phyloP scores from a whole-genome alignment of 2,888 invertebrate genomes.

The Dynastes maya region DNA sequence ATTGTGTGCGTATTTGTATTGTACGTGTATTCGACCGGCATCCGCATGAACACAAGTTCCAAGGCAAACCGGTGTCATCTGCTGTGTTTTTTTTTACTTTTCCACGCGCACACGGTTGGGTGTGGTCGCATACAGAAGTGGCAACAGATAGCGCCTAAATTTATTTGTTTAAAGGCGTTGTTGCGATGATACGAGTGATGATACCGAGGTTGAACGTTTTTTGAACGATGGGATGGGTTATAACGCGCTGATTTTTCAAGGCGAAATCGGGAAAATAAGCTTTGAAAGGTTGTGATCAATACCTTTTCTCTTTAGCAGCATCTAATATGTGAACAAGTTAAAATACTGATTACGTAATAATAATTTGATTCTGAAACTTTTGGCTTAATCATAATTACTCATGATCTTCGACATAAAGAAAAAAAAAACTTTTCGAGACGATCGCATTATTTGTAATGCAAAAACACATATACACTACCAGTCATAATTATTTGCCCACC shows the following conservation, averaged over 20 bases:
- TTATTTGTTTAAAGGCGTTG: conserved; percentile 10
- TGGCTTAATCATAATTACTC: too few species aligned
- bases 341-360: too few species aligned
- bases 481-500: too few species aligned
- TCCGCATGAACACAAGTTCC: conserved; percentile 22
- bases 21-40: background rate
- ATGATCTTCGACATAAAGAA: too few species aligned
- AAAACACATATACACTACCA: too few species aligned
- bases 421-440: too few species aligned
- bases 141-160: conserved; percentile 4
- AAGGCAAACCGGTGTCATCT: conserved; percentile 37
- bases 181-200: background rate
- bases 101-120: background rate
- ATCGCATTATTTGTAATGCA: too few species aligned
- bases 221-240: background rate
- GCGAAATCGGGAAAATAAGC: too few species aligned
- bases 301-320: too few species aligned
- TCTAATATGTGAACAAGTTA: too few species aligned
- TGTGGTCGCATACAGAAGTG: conserved; percentile 11
- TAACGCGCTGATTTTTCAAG: background rate
- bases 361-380: too few species aligned
- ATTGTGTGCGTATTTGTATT: background rate
- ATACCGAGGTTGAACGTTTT: background rate
- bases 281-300: too few species aligned
- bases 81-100: conserved; percentile 17